Conservation (phyloP, 2,888 invertebrate species). For the Hirtodrosophila histrioides region DNA sequence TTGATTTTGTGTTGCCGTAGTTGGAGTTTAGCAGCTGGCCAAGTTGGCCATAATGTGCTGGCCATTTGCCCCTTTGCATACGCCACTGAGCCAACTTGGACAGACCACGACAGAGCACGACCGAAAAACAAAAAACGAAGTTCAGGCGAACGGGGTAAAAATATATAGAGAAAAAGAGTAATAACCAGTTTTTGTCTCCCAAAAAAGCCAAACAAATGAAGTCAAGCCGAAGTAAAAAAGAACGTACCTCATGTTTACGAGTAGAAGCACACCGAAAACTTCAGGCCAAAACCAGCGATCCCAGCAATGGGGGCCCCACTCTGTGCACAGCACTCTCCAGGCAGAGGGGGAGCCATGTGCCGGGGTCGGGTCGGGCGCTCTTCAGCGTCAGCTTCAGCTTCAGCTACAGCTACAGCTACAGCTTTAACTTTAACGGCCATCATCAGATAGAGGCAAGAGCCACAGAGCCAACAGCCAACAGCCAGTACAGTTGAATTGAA, state of each 20-base stretch:
- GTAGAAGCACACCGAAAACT: slow-evolving; percentile 65
- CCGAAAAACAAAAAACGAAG: slow-evolving; percentile 63
- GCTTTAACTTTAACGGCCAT: slow-evolving; percentile 76
- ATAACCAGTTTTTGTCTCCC: slow-evolving; percentile 83
- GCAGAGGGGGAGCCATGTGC: slow-evolving; percentile 28
- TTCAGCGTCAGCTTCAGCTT: slow-evolving; percentile 49
- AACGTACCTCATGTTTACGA: slow-evolving; percentile 75
- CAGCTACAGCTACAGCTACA: slow-evolving; percentile 22
- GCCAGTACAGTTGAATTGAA: slow-evolving; percentile 75
- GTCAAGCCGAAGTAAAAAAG: slow-evolving; percentile 65
- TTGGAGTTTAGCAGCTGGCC: slow-evolving; percentile 46
- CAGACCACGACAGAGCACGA: slow-evolving; percentile 52
- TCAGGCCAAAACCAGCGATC: slow-evolving; percentile 46
- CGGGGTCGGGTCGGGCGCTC: slow-evolving; percentile 75
- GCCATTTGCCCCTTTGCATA: slow-evolving; percentile 73
- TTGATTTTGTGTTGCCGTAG: slow-evolving; percentile 64
- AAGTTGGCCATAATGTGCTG: slow-evolving; percentile 48
- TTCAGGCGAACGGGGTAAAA: slow-evolving; percentile 56
- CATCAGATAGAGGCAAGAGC: slow-evolving; percentile 68
- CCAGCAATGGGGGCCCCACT: slow-evolving; percentile 35
- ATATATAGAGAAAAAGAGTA: slow-evolving; percentile 69
- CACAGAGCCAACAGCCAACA: slow-evolving; percentile 38
- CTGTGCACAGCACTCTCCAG: background rate
- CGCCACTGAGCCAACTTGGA: slow-evolving; percentile 63
- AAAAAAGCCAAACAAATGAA: slow-evolving; percentile 82